Conservation (phyloP, 2,113 vertebrate genomes). For the pig (Sus scrofa) region T2T-Sscrofa CM000819.6:18664501-18665000, state of each 20-base stretch:
- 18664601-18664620: not conserved
- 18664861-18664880: not conserved
- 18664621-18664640: not conserved
- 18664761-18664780: not conserved
- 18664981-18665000: not conserved
- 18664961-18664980: not conserved
- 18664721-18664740: constrained; percentile 28
- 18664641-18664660: not conserved
- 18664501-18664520: not conserved
- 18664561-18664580: not conserved
- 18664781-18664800: not conserved
- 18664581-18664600: not conserved
- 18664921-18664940: not conserved
- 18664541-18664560: not conserved
- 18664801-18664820: not conserved
- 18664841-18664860: not conserved
- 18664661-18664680: not conserved
- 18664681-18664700: not conserved
- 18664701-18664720: not conserved
- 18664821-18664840: not conserved
- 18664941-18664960: not conserved
- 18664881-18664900: not conserved
- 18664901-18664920: not conserved
- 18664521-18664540: not conserved
- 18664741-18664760: not conserved